A percentile compares a stretch with the other conserved stretches of the same genome.
Conservation (phyloP, 2,797 vertebrate species). For the Gymnocypris eckloni region DNA sequence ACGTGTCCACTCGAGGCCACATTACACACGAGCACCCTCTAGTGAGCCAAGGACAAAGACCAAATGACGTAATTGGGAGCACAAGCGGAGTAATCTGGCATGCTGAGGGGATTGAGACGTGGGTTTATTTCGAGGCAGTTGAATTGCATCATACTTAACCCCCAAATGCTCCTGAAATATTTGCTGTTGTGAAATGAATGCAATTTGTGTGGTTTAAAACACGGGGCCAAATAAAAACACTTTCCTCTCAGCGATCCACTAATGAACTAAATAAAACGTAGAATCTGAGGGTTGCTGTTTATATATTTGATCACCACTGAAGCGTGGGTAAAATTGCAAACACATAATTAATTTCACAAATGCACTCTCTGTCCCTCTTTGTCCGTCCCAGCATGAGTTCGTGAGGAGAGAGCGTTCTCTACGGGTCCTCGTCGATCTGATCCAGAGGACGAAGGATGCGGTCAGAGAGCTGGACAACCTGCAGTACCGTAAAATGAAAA, state of each 20-base stretch:
- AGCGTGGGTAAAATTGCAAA: neutral
- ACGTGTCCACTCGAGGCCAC: constrained; percentile 35
- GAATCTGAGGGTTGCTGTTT: neutral
- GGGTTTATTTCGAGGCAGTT: constrained; percentile 35
- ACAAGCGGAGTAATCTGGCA: constrained; percentile 41
- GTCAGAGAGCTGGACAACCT: constrained; percentile 89
- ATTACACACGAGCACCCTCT: constrained; percentile 76
- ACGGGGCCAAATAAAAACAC: neutral
- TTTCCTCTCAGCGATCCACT: neutral
- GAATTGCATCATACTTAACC: constrained; percentile 46
- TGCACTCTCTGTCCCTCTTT: neutral
- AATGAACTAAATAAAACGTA: neutral
- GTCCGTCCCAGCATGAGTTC: constrained; percentile 87
- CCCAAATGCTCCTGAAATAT: constrained; percentile 27
- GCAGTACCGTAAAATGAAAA: constrained; percentile 92
- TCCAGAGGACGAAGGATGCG: constrained; percentile 93
- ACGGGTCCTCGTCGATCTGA: constrained; percentile 90
- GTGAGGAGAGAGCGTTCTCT: constrained; percentile 89
- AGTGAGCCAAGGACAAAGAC: constrained; percentile 61
- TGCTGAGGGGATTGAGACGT: constrained; percentile 37
- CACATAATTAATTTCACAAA: neutral
- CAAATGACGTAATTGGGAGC: constrained; percentile 54
- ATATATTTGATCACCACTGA: neutral
- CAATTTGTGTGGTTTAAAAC: neutral
- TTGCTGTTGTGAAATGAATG: constrained; percentile 16